phyloP scores from a whole-genome alignment of 2,113 vertebrate species.

The Hemibagrus wyckioides region DNA sequence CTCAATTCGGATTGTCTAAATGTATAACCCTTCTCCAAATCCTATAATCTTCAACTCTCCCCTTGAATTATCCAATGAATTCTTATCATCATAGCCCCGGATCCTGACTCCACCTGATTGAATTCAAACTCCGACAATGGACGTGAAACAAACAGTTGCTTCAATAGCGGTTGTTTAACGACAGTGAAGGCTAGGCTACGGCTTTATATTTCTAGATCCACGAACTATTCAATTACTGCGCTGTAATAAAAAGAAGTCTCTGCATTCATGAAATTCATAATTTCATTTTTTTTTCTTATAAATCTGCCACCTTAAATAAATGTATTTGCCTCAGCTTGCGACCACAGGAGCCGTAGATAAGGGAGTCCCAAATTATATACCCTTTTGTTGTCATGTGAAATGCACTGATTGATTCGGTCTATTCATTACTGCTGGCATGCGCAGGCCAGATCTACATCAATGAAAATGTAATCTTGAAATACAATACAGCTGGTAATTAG shows the following conservation, averaged over 20 bases:
- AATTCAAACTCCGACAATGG: background rate
- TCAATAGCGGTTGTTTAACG: constrained; percentile 46
- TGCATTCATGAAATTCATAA: constrained; percentile 81
- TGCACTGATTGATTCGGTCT: constrained; percentile 69
- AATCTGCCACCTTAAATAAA: constrained; percentile 78
- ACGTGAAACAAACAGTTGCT: background rate
- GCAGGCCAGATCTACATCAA: constrained; percentile 48
- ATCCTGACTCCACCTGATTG: background rate
- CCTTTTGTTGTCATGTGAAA: constrained; percentile 67
- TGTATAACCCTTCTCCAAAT: background rate
- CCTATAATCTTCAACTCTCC: background rate
- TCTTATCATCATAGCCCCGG: background rate
- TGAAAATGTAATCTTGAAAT: constrained; percentile 56
- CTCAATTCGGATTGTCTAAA: background rate
- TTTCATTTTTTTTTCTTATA: constrained; percentile 76
- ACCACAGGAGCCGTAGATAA: constrained; percentile 75
- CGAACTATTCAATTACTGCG: constrained; percentile 86
- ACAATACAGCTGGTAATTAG: constrained; percentile 64
- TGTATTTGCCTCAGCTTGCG: constrained; percentile 76
- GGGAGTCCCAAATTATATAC: constrained; percentile 67
- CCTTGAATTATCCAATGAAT: background rate
- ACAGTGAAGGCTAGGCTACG: constrained; percentile 73
- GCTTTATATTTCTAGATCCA: constrained; percentile 77
- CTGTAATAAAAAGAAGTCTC: constrained; percentile 79
- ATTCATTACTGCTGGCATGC: constrained; percentile 52